Percentiles rank a stretch among this genome's conserved stretches.
Evolutionary conservation across 1,140 invertebrate species (phyloP).

Genomic region (Coptotermes formosanus): DNA sequence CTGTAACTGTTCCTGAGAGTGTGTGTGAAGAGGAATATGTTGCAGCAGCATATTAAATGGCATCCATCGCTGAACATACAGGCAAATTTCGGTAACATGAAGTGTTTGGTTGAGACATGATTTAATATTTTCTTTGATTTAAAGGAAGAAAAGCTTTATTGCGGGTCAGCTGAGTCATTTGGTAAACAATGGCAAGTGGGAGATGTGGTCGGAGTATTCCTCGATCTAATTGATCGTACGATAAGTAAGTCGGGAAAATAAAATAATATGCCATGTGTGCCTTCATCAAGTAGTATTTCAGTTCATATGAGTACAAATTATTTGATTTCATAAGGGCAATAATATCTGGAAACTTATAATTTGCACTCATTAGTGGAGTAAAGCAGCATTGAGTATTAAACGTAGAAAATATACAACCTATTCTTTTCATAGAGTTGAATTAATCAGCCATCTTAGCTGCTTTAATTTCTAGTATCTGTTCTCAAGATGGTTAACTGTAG

Average conservation of each 20-base stretch:
- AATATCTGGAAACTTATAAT: neutral
- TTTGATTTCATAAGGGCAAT: neutral
- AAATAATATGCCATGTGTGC: constrained; percentile 17
- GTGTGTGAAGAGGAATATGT: too few species aligned
- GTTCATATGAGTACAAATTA: constrained; percentile 18
- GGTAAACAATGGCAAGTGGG: constrained; percentile 93
- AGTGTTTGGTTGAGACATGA: neutral
- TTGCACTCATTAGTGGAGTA: constrained; percentile 12
- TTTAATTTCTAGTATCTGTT: neutral
- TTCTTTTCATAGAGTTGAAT: constrained; percentile 13
- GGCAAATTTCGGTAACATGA: neutral
- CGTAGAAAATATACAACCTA: constrained; percentile 1
- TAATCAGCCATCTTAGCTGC: neutral
- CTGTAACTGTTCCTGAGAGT: too few species aligned
- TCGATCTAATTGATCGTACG: constrained; percentile 93
- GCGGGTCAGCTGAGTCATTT: constrained; percentile 83
- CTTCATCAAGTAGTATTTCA: constrained; percentile 5
- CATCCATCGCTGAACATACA: neutral
- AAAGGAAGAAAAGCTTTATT: constrained; percentile 93
- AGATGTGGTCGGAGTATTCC: constrained; percentile 93
- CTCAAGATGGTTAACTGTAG: neutral
- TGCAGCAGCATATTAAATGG: too few species aligned
- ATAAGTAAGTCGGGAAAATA: constrained; percentile 75
- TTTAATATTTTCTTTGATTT: constrained; percentile 41
- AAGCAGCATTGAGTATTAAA: too few species aligned